phyloP scores from a whole-genome alignment of 2,888 invertebrate genomes.

The Drosophila antonietae region DNA sequence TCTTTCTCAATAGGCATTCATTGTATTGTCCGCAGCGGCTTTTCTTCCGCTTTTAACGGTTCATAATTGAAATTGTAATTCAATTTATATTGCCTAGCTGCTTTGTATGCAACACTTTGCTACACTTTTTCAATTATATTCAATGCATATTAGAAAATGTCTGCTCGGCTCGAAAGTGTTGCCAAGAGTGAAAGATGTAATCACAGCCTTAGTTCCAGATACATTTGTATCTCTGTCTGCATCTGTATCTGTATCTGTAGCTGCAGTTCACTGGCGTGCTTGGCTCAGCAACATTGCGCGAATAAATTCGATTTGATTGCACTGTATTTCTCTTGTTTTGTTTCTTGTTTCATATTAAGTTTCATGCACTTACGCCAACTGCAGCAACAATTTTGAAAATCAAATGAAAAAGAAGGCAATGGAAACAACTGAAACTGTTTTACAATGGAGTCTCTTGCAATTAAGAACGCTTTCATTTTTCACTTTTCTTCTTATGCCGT shows the following conservation, averaged over 20 bases:
- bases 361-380: slow-evolving; percentile 49
- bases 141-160: slow-evolving; percentile 70
- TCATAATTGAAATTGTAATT: slow-evolving; percentile 80
- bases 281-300: slow-evolving; percentile 57
- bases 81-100: slow-evolving; percentile 60
- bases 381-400: slow-evolving; percentile 41
- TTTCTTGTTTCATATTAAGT: slow-evolving; percentile 49
- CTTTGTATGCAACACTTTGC: slow-evolving; percentile 68
- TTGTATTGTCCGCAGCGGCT: slow-evolving; percentile 57
- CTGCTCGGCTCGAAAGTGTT: slow-evolving; percentile 57
- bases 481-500: slow-evolving; percentile 55
- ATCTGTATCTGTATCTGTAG: slow-evolving; percentile 11
- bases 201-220: slow-evolving; percentile 48
- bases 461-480: slow-evolving; percentile 79
- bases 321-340: slow-evolving; percentile 32
- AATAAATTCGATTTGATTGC: slow-evolving; percentile 68
- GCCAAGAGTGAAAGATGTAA: slow-evolving; percentile 68
- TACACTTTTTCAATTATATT: slow-evolving; percentile 73
- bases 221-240: slow-evolving; percentile 29
- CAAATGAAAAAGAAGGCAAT: slow-evolving; percentile 26
- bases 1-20: slow-evolving; percentile 62
- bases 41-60: slow-evolving; percentile 79
- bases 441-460: slow-evolving; percentile 65
- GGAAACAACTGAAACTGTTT: slow-evolving; percentile 45
- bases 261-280: slow-evolving; percentile 56